phyloP scores from a whole-genome alignment of 2,888 invertebrate genomes.

The Oscheius onirici region DNA sequence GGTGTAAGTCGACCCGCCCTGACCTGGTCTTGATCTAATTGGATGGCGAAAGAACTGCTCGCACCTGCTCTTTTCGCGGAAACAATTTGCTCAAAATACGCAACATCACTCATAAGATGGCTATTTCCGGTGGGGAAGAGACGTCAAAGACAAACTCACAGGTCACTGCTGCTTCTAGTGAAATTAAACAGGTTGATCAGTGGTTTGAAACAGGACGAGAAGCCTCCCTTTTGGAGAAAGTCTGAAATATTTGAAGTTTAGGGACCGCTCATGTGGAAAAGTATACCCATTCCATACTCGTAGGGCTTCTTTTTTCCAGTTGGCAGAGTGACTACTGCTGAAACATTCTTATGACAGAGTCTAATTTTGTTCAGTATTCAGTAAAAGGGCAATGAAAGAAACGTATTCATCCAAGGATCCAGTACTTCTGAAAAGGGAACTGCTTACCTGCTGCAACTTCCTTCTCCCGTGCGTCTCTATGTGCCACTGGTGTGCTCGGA shows the following conservation, averaged over 20 bases:
- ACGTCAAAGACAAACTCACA: constrained; percentile 37
- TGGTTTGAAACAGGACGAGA: constrained; percentile 51
- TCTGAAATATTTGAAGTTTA: neutral
- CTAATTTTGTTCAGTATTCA: no score
- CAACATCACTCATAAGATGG: neutral
- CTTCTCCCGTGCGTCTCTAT: constrained; percentile 30
- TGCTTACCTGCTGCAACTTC: constrained; percentile 7
- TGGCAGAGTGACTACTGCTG: constrained; percentile 7
- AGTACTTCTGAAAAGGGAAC: neutral
- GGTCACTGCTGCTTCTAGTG: constrained; percentile 36
- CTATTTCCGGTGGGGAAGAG: neutral
- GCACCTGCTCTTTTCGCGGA: constrained; percentile 5
- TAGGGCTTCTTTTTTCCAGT: constrained; percentile 35
- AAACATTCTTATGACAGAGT: no score
- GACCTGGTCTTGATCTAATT: constrained; percentile 14
- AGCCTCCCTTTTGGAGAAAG: constrained; percentile 24
- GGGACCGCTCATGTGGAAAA: no score
- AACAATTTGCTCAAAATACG: neutral
- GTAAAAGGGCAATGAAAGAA: neutral
- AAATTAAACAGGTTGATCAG: constrained; percentile 42
- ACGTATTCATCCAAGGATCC: neutral
- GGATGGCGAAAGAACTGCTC: constrained; percentile 2
- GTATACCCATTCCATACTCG: constrained; percentile 36
- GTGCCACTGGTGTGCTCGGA: constrained; percentile 46
- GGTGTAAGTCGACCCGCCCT: constrained; percentile 6